Conservation (phyloP, 2,797 vertebrate genomes). For the Borostomias antarcticus region DNA sequence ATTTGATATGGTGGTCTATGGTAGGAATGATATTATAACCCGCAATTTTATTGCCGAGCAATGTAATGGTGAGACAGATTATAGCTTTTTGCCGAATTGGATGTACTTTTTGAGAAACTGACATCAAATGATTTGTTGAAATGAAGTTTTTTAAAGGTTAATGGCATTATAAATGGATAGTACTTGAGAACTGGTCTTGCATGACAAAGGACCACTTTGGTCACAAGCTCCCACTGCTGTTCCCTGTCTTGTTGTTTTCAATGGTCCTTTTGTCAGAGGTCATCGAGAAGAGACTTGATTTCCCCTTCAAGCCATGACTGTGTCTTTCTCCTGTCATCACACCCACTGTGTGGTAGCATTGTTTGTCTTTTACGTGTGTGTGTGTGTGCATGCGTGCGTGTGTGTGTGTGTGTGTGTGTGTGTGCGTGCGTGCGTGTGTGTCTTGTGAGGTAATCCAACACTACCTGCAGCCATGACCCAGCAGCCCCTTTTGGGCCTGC, state of each 20-base stretch:
- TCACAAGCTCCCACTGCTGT: conserved; percentile 56
- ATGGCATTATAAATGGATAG: too few relatives aligned
- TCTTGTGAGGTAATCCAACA: conserved; percentile 44
- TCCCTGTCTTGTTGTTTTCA: conserved; percentile 68
- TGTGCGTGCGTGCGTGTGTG: neutral
- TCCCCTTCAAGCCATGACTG: conserved; percentile 58
- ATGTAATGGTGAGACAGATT: conserved; percentile 26
- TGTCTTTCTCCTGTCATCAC: conserved; percentile 47
- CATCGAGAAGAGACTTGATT: conserved; percentile 69
- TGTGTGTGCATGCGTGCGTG: conserved; percentile 23
- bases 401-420: conserved; percentile 31
- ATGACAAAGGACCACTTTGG: conserved; percentile 52
- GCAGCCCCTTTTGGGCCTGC: conserved; percentile 34
- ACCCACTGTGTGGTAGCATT: conserved; percentile 37
- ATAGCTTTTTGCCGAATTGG: conserved; percentile 28
- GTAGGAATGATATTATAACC: conserved; percentile 25
- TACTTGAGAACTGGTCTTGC: neutral
- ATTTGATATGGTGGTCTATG: conserved; percentile 29
- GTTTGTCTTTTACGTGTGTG: conserved; percentile 11
- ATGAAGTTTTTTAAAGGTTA: neutral
- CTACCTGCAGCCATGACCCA: conserved; percentile 40
- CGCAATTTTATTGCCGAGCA: conserved; percentile 29
- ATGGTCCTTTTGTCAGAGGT: conserved; percentile 72
- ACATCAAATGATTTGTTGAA: conserved; percentile 21
- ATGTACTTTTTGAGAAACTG: conserved; percentile 35